Conservation (phyloP, 2,888 invertebrate species). For the Syrista parreyssii region DNA sequence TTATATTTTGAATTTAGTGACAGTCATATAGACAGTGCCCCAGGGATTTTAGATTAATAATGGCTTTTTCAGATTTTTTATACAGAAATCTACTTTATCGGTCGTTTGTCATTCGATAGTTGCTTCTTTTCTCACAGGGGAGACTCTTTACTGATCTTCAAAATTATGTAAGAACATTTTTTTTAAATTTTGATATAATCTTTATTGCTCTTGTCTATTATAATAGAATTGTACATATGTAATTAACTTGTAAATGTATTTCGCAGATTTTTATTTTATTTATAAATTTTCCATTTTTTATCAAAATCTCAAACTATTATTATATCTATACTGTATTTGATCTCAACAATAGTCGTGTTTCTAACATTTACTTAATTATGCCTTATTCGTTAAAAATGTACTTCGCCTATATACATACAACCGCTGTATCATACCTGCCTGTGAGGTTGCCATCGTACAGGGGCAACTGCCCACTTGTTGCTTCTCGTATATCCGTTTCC, state of each 20-base stretch:
- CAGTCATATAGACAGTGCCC: background rate
- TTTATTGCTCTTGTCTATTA: background rate
- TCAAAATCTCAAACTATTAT: background rate
- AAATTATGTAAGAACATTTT: background rate
- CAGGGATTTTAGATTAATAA: background rate
- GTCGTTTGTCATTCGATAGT: conserved; percentile 39
- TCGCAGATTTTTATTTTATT: background rate
- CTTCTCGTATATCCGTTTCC: background rate
- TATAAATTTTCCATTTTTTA: background rate
- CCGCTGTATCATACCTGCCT: background rate
- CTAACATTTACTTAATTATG: background rate
- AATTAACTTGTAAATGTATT: background rate
- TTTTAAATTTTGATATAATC: background rate
- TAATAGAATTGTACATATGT: background rate
- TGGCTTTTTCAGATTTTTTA: background rate
- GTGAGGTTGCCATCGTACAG: background rate
- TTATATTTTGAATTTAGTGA: background rate
- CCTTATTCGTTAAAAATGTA: background rate
- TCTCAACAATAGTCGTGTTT: background rate
- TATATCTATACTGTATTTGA: background rate
- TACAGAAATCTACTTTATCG: conserved; percentile 39
- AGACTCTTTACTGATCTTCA: conserved; percentile 39
- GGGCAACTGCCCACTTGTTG: background rate
- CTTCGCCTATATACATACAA: background rate
- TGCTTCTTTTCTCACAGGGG: conserved; percentile 46